Base-by-base conservation (phyloP, 2,113 vertebrate genomes). In the Carassius carassius region DNA sequence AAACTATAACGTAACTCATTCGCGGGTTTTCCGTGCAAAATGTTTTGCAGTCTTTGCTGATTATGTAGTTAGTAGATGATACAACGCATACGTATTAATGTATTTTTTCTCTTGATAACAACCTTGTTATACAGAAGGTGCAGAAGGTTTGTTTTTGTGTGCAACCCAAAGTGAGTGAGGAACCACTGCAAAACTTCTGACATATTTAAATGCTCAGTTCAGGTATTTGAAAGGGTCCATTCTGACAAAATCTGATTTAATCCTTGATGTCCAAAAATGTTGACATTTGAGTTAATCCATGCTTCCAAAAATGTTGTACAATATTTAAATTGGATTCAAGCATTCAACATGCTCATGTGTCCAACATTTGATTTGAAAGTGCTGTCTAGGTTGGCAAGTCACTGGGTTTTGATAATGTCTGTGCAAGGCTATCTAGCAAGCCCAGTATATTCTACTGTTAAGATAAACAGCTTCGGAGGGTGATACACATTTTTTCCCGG, bases 401-500 rank as follows among this genome's bases (percentile, higher is more conserved):
- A 25, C 41, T 47, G 23, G 37, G 21, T 47, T 73, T 73, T 11
- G 41, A 12, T 41, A 47, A 23, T 47, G 70, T 73, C 70, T 73
- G 21, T 47, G 41, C 0, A 73, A 17, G 12, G 5, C 10, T 11
- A 47, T 73, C 21, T 73, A 21, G 17, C 21, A 2, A 23, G 7
- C 49, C 72, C 21, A 23, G 37, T 73, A 11, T 73, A 73, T 44
- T 11, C 17, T 72, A n/a, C 35, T 7, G 54, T 19, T 17, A 1
- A 56, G 2, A 9, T 41, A 41, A 41, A 8, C 8, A 9, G 17
- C 54, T 56, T 56, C 19, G 16, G 54, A 56, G 54, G n/a, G n/a
- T 23, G 10, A 23, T 23, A 62, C 65, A 79, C 41, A 65, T 84
- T 83, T 32, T 83, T 19, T 54, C 16, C 23, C 17, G 63, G 12